Conservation (phyloP, 1,140 invertebrate genomes). For the Chlorops oryzae region DNA sequence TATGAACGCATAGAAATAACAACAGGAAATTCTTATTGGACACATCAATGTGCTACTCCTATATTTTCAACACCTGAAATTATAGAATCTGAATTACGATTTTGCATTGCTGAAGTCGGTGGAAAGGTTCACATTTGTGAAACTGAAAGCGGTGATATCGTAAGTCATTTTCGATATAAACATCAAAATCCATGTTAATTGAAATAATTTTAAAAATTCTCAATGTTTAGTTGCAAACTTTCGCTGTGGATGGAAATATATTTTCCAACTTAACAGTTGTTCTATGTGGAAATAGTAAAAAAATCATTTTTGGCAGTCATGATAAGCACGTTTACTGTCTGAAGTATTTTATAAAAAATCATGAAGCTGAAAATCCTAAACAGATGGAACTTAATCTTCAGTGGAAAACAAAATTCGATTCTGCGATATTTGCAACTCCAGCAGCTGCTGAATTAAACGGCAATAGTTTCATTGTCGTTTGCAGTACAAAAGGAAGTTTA, state of each 20-base stretch:
- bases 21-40: slow-evolving; percentile 30
- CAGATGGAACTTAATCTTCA: slow-evolving; percentile 8
- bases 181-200: too few relatives aligned
- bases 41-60: slow-evolving; percentile 26
- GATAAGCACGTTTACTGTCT: slow-evolving; percentile 38
- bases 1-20: slow-evolving; percentile 24
- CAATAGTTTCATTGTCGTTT: not conserved
- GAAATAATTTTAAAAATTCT: too few relatives aligned
- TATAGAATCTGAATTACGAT: slow-evolving; percentile 8
- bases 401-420: slow-evolving; percentile 1
- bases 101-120: slow-evolving; percentile 34
- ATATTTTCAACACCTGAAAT: slow-evolving; percentile 33
- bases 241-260: slow-evolving; percentile 28
- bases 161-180: too few relatives aligned
- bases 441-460: not conserved
- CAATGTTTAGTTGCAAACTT: slow-evolving; percentile 1
- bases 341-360: not conserved
- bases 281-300: slow-evolving; percentile 16
- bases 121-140: slow-evolving; percentile 32
- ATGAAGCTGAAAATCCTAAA: too few relatives aligned
- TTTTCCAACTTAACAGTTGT: slow-evolving; percentile 31
- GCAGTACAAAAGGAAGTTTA: slow-evolving; percentile 7
- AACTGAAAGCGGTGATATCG: slow-evolving; percentile 8
- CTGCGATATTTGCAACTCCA: slow-evolving; percentile 8
- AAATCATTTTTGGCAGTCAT: slow-evolving; percentile 40